Evolutionary conservation across 2,888 invertebrate species (phyloP).

Genomic region (Coelopa pilipes): DNA sequence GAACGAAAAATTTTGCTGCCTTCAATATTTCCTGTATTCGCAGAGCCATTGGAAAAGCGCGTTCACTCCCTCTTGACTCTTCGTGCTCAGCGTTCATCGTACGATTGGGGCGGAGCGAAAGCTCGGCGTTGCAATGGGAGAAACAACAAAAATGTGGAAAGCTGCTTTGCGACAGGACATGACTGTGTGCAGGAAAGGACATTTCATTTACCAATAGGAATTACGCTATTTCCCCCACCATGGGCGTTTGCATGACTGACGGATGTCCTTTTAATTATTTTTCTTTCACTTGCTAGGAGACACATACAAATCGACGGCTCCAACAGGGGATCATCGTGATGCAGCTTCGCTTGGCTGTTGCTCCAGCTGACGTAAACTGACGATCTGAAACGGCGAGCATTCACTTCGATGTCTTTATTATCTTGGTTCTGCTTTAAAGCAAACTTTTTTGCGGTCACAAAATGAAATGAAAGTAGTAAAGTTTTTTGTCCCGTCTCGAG

Average conservation of each 20-base stretch:
- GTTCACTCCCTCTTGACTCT: slow-evolving; percentile 32
- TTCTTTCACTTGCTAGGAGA: no score
- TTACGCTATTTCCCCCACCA: neutral
- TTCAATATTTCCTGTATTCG: slow-evolving; percentile 25
- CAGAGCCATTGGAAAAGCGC: slow-evolving; percentile 39
- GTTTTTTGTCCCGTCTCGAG: neutral
- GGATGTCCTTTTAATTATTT: no score
- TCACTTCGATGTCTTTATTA: no score
- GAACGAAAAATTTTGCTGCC: slow-evolving; percentile 12
- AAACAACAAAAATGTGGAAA: slow-evolving; percentile 37
- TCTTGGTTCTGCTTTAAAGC: no score
- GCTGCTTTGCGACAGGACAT: slow-evolving; percentile 38
- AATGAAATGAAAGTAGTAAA: neutral
- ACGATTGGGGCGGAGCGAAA: slow-evolving; percentile 49
- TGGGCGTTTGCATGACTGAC: no score
- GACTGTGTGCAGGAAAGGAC: neutral
- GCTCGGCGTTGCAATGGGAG: slow-evolving; percentile 42
- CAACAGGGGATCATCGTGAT: no score
- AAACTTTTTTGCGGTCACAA: neutral
- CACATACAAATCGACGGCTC: no score
- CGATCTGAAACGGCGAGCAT: no score
- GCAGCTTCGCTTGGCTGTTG: no score
- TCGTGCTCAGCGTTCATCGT: slow-evolving; percentile 11
- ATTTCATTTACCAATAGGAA: slow-evolving; percentile 11
- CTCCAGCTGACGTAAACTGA: no score